These are phyloP conservation scores for Arvicanthis niloticus DNA, from an alignment of 2,113 vertebrate species.

Conservation along the genomic window DNA sequence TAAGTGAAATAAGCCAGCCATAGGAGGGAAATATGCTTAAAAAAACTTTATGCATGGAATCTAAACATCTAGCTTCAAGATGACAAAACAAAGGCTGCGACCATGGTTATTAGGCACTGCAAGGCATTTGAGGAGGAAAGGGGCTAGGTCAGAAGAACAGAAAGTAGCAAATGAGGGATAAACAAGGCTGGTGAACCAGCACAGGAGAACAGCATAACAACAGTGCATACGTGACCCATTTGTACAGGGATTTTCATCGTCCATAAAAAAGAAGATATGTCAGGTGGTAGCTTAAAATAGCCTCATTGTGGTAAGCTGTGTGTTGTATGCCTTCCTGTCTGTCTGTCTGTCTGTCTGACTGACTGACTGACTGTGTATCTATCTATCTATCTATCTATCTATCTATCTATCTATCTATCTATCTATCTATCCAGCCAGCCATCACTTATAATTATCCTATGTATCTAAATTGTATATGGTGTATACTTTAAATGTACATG, in stretches of 20 bases:
- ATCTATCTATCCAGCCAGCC: neutral
- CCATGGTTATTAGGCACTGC: neutral
- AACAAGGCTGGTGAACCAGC: neutral
- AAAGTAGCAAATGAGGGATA: neutral
- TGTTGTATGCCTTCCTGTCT: neutral
- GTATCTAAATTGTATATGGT: neutral
- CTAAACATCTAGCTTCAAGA: neutral
- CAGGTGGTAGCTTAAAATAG: neutral
- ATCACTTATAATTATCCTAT: neutral
- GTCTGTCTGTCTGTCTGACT: neutral
- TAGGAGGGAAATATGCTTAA: neutral
- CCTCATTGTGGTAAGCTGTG: neutral
- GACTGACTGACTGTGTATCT: neutral
- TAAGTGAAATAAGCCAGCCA: neutral
- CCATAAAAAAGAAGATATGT: neutral
- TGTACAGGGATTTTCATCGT: neutral
- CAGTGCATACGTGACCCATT: neutral
- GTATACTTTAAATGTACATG: neutral
- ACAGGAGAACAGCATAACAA: rapidly evolving
- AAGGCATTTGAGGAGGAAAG: neutral
- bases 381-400: neutral
- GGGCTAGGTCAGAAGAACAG: neutral
- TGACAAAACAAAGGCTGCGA: neutral
- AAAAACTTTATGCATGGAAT: neutral
- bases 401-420: neutral